phyloP scores from a whole-genome alignment of 1,140 invertebrate genomes.

The Mizuhopecten yessoensis region DNA sequence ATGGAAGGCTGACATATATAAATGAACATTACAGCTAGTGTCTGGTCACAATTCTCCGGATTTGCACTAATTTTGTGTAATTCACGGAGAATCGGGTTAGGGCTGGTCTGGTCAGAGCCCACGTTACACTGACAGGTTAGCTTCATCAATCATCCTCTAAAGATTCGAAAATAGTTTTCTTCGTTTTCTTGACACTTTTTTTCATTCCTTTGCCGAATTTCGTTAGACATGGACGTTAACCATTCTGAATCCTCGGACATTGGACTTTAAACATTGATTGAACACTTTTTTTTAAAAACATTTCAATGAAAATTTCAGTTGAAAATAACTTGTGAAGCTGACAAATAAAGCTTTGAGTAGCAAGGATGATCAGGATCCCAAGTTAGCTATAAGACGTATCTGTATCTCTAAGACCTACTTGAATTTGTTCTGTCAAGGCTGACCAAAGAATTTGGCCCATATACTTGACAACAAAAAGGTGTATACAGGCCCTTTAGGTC shows the following conservation, averaged over 20 bases:
- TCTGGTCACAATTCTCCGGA: background rate
- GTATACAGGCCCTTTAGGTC: constrained; percentile 3
- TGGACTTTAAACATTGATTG: too few relatives aligned
- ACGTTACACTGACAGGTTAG: too few relatives aligned
- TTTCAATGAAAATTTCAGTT: background rate
- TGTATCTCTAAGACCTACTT: background rate
- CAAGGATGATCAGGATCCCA: background rate
- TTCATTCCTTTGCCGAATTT: too few relatives aligned
- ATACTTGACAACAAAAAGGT: background rate
- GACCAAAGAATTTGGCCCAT: background rate
- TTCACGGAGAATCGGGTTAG: background rate
- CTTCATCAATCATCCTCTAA: too few relatives aligned
- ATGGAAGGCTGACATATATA: constrained; percentile 33
- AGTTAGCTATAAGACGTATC: background rate
- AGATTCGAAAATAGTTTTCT: too few relatives aligned
- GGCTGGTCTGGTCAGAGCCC: background rate
- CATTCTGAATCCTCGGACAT: too few relatives aligned
- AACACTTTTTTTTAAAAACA: background rate
- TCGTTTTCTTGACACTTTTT: background rate
- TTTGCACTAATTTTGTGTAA: constrained; percentile 22
- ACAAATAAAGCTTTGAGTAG: background rate
- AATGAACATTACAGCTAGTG: background rate
- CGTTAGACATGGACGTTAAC: too few relatives aligned
- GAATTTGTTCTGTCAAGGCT: background rate
- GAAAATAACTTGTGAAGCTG: background rate